Evolutionary conservation across 2,113 vertebrate genomes (phyloP).

Genomic region (Origma solitaria): DNA sequence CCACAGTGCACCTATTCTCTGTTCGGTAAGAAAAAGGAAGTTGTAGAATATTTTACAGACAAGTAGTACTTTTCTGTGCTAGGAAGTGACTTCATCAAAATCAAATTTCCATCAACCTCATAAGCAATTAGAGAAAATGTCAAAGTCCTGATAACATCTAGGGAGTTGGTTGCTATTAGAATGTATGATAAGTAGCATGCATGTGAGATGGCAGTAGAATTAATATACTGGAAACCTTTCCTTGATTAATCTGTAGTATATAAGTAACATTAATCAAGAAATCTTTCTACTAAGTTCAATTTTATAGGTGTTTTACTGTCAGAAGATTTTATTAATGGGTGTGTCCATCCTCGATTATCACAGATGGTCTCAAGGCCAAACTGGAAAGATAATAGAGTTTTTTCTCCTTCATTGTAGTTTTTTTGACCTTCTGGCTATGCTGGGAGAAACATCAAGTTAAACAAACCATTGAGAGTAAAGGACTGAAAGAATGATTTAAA

Average conservation of each 20-base stretch:
- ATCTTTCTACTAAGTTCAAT: background rate
- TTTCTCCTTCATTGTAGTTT: background rate
- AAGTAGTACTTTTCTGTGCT: background rate
- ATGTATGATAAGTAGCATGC: background rate
- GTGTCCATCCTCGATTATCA: background rate
- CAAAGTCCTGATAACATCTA: background rate
- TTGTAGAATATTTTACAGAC: background rate
- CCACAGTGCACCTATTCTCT: background rate
- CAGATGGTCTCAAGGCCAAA: background rate
- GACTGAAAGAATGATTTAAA: background rate
- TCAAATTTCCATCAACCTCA: background rate
- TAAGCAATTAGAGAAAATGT: background rate
- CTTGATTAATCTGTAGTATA: conserved; percentile 36
- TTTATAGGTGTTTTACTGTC: background rate
- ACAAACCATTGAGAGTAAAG: background rate
- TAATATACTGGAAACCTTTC: conserved; percentile 10
- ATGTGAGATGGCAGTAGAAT: conserved; percentile 15
- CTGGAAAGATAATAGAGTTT: background rate
- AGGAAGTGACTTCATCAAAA: background rate
- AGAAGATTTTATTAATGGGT: background rate
- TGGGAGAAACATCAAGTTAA: background rate
- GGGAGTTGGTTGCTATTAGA: background rate
- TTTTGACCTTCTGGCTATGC: background rate
- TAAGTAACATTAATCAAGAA: conserved; percentile 13
- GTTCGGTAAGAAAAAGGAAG: background rate